These are phyloP conservation scores for Hapalemur alaotrensis DNA, from an alignment of 2,797 vertebrate genomes.

Conservation along the genomic window DNA sequence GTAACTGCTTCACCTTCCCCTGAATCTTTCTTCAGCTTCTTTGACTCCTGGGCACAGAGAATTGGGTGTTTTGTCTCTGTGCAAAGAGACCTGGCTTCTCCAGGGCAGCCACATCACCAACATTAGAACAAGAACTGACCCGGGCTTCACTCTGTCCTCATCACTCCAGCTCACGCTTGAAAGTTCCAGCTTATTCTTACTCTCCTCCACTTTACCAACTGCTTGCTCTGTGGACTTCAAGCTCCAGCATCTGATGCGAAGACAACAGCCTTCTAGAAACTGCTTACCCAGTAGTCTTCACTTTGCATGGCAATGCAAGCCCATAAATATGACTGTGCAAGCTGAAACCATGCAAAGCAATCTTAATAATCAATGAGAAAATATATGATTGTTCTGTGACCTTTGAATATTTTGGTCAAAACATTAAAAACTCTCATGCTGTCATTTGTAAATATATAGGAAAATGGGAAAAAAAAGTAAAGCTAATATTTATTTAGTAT, in stretches of 20 bases:
- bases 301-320: not conserved
- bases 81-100: not conserved
- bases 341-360: not conserved
- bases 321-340: not conserved
- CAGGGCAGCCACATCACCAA: not conserved
- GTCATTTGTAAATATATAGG: not conserved
- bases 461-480: not conserved
- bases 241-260: not conserved
- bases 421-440: not conserved
- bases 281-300: not conserved
- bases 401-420: conserved; percentile 13
- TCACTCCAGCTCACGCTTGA: not conserved
- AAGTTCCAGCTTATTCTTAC: not conserved
- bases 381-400: not conserved
- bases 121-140: not conserved
- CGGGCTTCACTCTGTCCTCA: not conserved
- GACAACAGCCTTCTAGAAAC: not conserved
- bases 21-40: not conserved
- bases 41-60: not conserved
- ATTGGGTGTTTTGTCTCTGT: not conserved
- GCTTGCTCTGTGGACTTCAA: not conserved
- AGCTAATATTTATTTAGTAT: not conserved
- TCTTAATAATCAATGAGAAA: not conserved
- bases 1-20: not conserved
- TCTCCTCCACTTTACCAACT: not conserved